Base-by-base conservation (phyloP, 2,888 invertebrate genomes). In the Cryptocephalus primarius region DNA sequence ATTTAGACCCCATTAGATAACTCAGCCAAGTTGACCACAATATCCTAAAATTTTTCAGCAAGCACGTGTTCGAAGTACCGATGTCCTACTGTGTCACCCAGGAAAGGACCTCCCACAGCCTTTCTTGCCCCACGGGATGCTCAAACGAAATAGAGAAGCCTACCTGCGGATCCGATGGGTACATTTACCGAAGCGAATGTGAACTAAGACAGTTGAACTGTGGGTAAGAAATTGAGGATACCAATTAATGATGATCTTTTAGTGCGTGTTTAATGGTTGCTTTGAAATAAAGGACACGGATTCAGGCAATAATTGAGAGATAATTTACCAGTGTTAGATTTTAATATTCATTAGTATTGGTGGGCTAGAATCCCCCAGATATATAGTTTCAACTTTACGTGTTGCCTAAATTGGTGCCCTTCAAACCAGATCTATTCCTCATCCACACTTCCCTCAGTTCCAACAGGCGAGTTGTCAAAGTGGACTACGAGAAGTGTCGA, bases 61-160 rank as follows among this genome's bases (percentile, higher is more conserved):
- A 90, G 67, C 91, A 91, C 69, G 88, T 92, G 9, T 92, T 90
- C 66, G 91, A 91, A 72, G 89, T 91, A 10, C 91, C 91, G 0
- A 85, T 91, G 79, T 85, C 90, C 9, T 89, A 85, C 71, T 91
- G 91, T 67, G 80, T 86, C 51, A 81, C 85, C 1, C 72, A 76
- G 61, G 88, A 89, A 63, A 72, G 86, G 47, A 85, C 84, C 0
- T 79, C 82, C 1, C 69, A 72, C 48, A 70, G 75, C 22, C 67
- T 72, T 8, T 74, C 74, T 11, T 90, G 89, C 60, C 84, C 89
- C 0, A 77, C 83, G 0, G 82, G 82, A 57, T 91, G 90, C 62
- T 73, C 73, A 9, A 79, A 76, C n/a, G 82, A 83, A 61, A 77
- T 79, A 51, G 83, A 85, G 60, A 77, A 78, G 49, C 74, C 83